phyloP scores from a whole-genome alignment of 2,113 vertebrate genomes.

The Apaloderma vittatum region DNA sequence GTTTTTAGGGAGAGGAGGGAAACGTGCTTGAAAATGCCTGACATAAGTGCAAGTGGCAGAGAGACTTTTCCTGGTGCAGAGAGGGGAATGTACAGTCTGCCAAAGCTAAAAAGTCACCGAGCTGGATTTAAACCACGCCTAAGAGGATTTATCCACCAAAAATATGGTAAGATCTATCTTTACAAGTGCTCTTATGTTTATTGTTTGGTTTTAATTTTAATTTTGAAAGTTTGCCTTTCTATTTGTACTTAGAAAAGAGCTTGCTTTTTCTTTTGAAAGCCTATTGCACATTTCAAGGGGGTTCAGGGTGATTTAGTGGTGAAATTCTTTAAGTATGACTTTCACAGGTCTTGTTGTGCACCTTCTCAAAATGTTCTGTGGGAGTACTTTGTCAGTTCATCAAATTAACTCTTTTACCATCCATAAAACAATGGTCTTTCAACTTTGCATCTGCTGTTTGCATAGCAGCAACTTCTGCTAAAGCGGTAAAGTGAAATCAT shows the following conservation, averaged over 20 bases:
- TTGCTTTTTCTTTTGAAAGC: neutral
- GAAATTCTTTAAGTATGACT: neutral
- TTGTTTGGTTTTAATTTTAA: neutral
- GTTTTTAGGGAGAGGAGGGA: neutral
- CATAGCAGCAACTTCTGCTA: neutral
- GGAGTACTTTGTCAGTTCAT: neutral
- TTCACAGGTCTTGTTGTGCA: neutral
- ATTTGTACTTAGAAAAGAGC: neutral
- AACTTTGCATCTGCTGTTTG: neutral
- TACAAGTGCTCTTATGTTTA: neutral
- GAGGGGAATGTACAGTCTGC: neutral
- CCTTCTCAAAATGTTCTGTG: neutral
- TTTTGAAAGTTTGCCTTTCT: neutral
- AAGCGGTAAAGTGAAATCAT: neutral
- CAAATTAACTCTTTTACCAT: neutral
- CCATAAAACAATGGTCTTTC: neutral
- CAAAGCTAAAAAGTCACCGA: neutral
- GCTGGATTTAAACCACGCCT: neutral
- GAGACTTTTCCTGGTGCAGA: neutral
- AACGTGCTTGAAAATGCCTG: neutral
- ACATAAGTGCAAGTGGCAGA: neutral
- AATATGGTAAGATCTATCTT: accelerated
- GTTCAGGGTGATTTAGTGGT: neutral
- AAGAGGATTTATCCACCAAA: neutral
- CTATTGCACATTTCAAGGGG: neutral